These are phyloP conservation scores for Hippoglossus hippoglossus DNA, from an alignment of 2,797 vertebrate species.

Conservation along the genomic window DNA sequence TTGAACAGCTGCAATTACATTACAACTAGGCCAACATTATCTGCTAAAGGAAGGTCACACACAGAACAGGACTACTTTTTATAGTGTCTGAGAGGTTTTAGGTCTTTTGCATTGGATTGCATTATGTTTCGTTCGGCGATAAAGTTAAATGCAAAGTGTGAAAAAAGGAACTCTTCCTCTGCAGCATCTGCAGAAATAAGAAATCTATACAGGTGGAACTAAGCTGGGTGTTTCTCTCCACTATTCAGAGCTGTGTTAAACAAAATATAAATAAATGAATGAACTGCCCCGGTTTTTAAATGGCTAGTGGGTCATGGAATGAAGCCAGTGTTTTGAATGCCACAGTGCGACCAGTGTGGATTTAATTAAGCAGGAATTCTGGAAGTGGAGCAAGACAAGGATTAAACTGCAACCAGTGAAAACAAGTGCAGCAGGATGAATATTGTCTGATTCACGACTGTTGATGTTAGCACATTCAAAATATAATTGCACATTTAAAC, in stretches of 20 bases:
- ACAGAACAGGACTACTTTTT: no score
- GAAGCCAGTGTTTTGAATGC: slow-evolving; percentile 44
- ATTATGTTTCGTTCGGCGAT: no score
- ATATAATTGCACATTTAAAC: not conserved
- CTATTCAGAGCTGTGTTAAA: not conserved
- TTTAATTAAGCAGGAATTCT: slow-evolving; percentile 75
- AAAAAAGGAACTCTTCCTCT: not conserved
- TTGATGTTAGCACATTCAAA: slow-evolving; percentile 1
- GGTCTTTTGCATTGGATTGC: no score
- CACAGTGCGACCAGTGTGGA: slow-evolving; percentile 49
- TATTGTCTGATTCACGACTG: slow-evolving; percentile 17
- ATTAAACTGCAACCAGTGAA: slow-evolving; percentile 58
- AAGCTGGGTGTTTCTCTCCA: not conserved
- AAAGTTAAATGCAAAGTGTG: not conserved
- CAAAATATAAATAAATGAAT: not conserved
- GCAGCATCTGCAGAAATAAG: no score
- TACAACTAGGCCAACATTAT: no score
- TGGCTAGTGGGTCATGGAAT: slow-evolving; percentile 39
- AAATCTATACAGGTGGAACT: no score
- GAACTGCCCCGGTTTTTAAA: slow-evolving; percentile 35
- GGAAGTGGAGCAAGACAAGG: slow-evolving; percentile 53
- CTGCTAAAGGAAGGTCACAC: no score
- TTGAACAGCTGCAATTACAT: no score
- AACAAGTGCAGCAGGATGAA: slow-evolving; percentile 44
- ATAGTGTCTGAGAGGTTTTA: no score